Percentiles rank a stretch among this genome's conserved stretches.
These are phyloP conservation scores for Acanthoscelides obtectus DNA, from an alignment of 2,888 invertebrate genomes.

Conservation along the genomic window DNA sequence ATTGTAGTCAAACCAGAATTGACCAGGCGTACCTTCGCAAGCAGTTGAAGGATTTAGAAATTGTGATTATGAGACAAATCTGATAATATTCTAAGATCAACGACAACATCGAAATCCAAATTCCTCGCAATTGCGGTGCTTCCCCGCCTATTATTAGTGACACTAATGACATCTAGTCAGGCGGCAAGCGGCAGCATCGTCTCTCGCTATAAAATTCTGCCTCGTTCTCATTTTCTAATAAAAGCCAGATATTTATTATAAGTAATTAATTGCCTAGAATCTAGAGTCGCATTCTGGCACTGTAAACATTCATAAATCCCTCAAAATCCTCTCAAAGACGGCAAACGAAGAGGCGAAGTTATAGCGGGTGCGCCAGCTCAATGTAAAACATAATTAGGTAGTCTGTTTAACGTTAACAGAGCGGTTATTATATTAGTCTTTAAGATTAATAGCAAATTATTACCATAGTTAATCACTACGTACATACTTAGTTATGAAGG, in stretches of 20 bases:
- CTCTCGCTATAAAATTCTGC: not conserved
- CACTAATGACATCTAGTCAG: not conserved
- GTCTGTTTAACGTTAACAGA: not conserved
- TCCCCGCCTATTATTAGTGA: not conserved
- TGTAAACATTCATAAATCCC: not conserved
- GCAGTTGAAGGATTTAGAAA: too few species aligned
- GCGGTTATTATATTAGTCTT: not conserved
- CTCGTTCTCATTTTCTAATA: constrained; percentile 2
- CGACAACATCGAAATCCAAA: too few species aligned
- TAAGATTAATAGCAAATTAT: not conserved
- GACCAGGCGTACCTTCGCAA: too few species aligned
- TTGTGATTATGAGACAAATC: too few species aligned
- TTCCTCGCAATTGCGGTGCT: too few species aligned
- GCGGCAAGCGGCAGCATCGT: not conserved
- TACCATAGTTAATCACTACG: not conserved
- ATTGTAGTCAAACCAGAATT: too few species aligned
- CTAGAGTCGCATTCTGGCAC: not conserved
- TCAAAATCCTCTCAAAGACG: not conserved
- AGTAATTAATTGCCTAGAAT: not conserved
- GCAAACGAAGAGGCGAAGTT: not conserved
- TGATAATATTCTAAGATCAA: too few species aligned
- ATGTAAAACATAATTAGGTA: not conserved
- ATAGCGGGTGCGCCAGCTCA: not conserved
- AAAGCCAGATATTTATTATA: constrained; percentile 3
- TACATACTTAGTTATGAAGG: not conserved